Conservation (phyloP, 2,797 vertebrate species). For the Hemitrygon akajei region DNA sequence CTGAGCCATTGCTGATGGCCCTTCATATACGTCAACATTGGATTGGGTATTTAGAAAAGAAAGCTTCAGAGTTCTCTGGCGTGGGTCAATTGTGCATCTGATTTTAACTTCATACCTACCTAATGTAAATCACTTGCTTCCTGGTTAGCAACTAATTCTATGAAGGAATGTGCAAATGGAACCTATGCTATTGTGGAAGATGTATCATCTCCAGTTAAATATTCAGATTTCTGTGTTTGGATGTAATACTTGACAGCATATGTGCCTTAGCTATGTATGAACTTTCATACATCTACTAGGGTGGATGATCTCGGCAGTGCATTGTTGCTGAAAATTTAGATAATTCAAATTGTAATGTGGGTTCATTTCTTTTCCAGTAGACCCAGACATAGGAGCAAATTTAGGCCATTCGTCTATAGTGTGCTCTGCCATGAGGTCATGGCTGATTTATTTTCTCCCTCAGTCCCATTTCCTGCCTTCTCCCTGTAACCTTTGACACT, state of each 20-base stretch:
- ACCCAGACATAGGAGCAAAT: too few relatives aligned
- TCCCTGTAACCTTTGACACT: too few relatives aligned
- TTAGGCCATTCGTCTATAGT: too few relatives aligned
- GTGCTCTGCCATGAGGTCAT: too few relatives aligned
- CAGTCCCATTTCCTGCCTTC: too few relatives aligned
- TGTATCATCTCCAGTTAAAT: neutral
- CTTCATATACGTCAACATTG: too few relatives aligned
- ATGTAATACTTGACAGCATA: neutral
- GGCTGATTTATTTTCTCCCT: too few relatives aligned
- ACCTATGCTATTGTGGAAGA: neutral
- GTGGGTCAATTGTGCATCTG: too few relatives aligned
- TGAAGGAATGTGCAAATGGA: neutral
- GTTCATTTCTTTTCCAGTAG: slow-evolving; percentile 16
- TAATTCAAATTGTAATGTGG: neutral
- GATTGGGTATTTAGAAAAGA: too few relatives aligned
- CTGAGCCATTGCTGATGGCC: too few relatives aligned
- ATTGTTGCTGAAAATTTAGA: neutral
- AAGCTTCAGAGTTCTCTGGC: too few relatives aligned
- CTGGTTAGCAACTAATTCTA: neutral
- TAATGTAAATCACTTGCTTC: neutral
- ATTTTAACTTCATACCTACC: too few relatives aligned
- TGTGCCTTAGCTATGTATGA: neutral
- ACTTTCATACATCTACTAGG: neutral
- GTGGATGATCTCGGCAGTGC: neutral
- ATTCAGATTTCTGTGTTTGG: neutral